These are phyloP conservation scores for Manacus vitellinus DNA, from an alignment of 2,113 vertebrate genomes.

Conservation along the genomic window DNA sequence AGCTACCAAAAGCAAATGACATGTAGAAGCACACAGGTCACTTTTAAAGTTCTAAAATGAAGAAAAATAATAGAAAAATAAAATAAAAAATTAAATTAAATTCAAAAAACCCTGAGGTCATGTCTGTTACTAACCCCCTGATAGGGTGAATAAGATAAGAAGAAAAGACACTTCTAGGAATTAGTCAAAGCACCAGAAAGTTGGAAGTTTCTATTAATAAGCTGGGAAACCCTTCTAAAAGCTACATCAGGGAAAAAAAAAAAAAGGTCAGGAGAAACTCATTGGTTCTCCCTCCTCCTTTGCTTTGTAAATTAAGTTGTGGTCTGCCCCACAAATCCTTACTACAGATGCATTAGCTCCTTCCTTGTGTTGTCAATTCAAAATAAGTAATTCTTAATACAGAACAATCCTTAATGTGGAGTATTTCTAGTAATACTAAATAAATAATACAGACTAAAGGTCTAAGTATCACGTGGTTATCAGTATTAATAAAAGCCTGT, in stretches of 20 bases:
- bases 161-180: background rate
- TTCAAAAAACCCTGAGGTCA: background rate
- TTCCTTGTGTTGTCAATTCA: background rate
- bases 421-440: background rate
- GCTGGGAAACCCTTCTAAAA: background rate
- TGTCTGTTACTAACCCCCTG: background rate
- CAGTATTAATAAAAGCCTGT: background rate
- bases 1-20: background rate
- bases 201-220: background rate
- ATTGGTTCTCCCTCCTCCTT: background rate
- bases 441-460: background rate
- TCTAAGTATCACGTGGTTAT: background rate
- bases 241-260: background rate
- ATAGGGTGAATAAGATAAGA: background rate
- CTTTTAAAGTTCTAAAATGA: background rate
- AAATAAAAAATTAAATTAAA: background rate
- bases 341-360: background rate
- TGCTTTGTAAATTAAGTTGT: background rate
- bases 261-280: background rate
- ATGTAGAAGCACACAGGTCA: background rate
- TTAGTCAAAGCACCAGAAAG: background rate
- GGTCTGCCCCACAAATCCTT: background rate
- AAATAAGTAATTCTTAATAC: background rate
- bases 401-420: background rate
- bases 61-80: background rate